phyloP scores from a whole-genome alignment of 2,888 invertebrate genomes.

The Stenoptilia bipunctidactyla region DNA sequence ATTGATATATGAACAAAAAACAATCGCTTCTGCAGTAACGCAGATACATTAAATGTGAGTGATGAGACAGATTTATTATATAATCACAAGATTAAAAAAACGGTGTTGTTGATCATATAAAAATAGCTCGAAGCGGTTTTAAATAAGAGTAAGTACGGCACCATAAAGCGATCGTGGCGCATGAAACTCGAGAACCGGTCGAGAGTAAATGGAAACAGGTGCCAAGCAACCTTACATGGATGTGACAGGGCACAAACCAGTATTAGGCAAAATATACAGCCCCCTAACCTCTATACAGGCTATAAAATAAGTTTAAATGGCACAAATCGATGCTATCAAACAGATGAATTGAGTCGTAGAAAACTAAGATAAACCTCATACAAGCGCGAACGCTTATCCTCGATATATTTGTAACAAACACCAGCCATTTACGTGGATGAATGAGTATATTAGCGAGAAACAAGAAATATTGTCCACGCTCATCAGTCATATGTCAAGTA shows the following conservation, averaged over 20 bases:
- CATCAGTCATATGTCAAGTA: too few species aligned
- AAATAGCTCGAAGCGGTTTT: background rate
- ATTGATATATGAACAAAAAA: background rate
- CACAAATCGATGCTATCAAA: slow-evolving; percentile 46
- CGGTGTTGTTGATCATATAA: background rate
- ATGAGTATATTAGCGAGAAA: slow-evolving; percentile 23
- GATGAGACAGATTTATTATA: background rate
- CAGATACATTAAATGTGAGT: too few species aligned
- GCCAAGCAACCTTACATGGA: slow-evolving; percentile 34
- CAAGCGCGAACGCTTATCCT: slow-evolving; percentile 27
- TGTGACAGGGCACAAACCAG: slow-evolving; percentile 42
- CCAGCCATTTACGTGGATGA: slow-evolving; percentile 12
- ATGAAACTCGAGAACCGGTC: slow-evolving; percentile 23
- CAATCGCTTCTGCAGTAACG: too few species aligned
- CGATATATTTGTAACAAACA: slow-evolving; percentile 30
- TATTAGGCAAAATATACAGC: slow-evolving; percentile 50
- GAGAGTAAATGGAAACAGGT: slow-evolving; percentile 32
- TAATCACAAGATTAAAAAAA: background rate
- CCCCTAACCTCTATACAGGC: slow-evolving; percentile 25
- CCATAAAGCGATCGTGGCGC: background rate
- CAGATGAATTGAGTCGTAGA: slow-evolving; percentile 34
- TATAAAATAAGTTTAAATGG: slow-evolving; percentile 44
- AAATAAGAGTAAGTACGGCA: background rate
- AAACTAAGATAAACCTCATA: slow-evolving; percentile 32
- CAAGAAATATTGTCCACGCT: slow-evolving; percentile 16